Conservation (phyloP, 2,113 vertebrate genomes). For the Ctenomys sociabilis region DNA sequence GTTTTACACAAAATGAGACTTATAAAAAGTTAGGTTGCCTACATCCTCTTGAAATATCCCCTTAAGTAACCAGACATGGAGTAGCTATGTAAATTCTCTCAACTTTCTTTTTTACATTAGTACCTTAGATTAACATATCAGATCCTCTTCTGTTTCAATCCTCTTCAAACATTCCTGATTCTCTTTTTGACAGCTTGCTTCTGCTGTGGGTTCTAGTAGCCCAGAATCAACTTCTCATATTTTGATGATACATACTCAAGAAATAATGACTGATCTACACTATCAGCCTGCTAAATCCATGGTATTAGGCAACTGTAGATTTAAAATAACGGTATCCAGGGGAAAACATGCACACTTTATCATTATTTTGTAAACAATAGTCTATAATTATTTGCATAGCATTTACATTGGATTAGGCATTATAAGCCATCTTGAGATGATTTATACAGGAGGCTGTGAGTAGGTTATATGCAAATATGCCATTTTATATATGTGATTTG, state of each 20-base stretch:
- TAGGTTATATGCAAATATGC: not conserved
- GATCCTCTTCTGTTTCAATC: slow-evolving; percentile 3
- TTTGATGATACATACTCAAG: not conserved
- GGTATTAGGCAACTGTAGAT: not conserved
- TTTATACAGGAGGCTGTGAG: not conserved
- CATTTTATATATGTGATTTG: not conserved
- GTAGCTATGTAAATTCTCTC: not conserved
- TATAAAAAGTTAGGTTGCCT: not conserved
- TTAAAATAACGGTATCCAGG: not conserved
- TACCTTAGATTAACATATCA: not conserved
- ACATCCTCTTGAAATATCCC: not conserved
- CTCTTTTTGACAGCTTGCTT: slow-evolving; percentile 1
- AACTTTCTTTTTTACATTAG: not conserved
- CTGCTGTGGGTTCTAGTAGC: not conserved
- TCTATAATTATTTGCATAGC: not conserved
- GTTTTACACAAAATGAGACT: slow-evolving; percentile 5
- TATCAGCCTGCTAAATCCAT: not conserved
- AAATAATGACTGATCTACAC: not conserved
- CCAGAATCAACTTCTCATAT: slow-evolving; percentile 19
- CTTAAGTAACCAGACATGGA: not conserved
- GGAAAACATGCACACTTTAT: not conserved
- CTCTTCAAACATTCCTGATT: not conserved
- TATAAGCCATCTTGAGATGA: not conserved
- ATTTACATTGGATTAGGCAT: not conserved
- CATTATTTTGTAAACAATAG: not conserved